phyloP scores from a whole-genome alignment of 1,140 invertebrate species.

The Ceratina calcarata region DNA sequence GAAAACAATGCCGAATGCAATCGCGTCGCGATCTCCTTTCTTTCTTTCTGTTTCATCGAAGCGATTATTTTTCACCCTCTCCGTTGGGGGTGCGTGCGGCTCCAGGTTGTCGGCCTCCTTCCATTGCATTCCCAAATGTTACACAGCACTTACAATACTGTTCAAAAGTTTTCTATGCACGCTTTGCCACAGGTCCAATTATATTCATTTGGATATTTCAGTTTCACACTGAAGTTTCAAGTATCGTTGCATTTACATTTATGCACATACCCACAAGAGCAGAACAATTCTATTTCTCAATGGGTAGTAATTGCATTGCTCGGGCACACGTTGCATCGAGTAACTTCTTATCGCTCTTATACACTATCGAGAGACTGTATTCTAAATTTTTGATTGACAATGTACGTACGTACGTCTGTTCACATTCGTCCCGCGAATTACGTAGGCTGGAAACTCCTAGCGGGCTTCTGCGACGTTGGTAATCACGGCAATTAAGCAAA shows the following conservation, averaged over 20 bases:
- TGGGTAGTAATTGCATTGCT: too few species aligned
- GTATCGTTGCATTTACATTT: too few species aligned
- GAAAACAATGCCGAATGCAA: neutral
- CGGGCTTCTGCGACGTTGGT: conserved; percentile 24
- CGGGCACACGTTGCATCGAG: too few species aligned
- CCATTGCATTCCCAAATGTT: conserved; percentile 52
- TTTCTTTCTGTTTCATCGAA: neutral
- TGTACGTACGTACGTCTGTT: neutral
- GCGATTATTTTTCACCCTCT: conserved; percentile 17
- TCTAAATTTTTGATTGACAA: too few species aligned
- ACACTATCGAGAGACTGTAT: too few species aligned
- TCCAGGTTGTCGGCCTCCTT: conserved; percentile 56
- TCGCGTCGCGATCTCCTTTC: neutral
- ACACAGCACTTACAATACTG: neutral
- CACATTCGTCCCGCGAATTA: conserved; percentile 26
- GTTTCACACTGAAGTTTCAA: too few species aligned
- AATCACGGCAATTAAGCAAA: conserved; percentile 68
- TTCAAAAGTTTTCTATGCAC: too few species aligned
- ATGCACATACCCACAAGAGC: too few species aligned
- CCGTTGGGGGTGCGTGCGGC: conserved; percentile 56
- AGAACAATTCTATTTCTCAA: too few species aligned
- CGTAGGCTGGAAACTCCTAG: conserved; percentile 12
- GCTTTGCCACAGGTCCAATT: too few species aligned
- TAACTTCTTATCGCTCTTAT: too few species aligned
- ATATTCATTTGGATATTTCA: too few species aligned